Conservation (phyloP, 2,888 invertebrate species). For the Noctua comes region DNA sequence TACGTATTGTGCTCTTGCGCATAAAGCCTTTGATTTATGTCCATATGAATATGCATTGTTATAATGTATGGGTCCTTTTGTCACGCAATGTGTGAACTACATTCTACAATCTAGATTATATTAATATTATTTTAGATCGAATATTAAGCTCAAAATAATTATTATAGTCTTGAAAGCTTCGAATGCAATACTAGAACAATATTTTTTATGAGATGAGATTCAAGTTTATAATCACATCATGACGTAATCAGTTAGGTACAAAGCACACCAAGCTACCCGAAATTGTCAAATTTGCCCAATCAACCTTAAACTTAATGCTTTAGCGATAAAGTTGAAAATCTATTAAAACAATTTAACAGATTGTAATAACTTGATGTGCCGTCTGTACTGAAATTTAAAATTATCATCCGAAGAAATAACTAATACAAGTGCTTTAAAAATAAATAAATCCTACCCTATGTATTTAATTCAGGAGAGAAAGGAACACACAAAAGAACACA, state of each 20-base stretch:
- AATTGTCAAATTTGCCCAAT: too few species aligned
- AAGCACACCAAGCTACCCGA: too few species aligned
- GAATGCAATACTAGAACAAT: not conserved
- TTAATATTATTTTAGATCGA: constrained; percentile 20
- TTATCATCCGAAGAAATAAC: not conserved
- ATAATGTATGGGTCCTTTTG: constrained; percentile 55
- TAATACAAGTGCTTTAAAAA: not conserved
- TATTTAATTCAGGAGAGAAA: not conserved
- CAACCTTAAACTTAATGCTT: too few species aligned
- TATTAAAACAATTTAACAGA: too few species aligned
- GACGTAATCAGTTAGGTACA: not conserved
- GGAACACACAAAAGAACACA: not conserved
- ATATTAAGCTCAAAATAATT: constrained; percentile 19
- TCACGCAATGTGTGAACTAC: constrained; percentile 49
- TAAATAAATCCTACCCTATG: not conserved
- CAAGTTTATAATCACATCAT: constrained; percentile 43
- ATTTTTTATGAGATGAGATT: too few species aligned
- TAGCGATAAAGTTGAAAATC: too few species aligned
- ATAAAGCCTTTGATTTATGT: constrained; percentile 67
- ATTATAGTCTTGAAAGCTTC: constrained; percentile 4
- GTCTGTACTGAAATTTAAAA: too few species aligned
- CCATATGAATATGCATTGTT: constrained; percentile 63
- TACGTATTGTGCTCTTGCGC: constrained; percentile 53
- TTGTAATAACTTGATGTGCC: too few species aligned
- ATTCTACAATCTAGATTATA: constrained; percentile 45